Percentiles rank a stretch among this genome's conserved stretches.
Conservation (phyloP, 2,113 vertebrate species). For the Gopherus flavomarginatus region DNA sequence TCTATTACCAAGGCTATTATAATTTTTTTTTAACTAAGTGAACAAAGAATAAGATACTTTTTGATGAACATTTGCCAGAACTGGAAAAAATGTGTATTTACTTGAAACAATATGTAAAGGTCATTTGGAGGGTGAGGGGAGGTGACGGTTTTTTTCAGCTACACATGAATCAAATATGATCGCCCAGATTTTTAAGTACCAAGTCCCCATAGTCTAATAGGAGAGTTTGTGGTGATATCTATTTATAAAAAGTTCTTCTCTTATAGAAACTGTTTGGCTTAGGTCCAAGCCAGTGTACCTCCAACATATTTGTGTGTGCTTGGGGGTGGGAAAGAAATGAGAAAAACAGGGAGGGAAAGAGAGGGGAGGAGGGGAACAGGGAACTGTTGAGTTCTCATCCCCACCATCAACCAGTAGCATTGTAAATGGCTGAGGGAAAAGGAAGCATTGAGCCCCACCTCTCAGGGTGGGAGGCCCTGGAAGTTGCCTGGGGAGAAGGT, state of each 20-base stretch:
- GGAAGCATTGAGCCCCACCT: background rate
- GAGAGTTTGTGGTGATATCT: background rate
- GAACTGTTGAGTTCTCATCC: background rate
- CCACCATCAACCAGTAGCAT: background rate
- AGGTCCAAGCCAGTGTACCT: background rate
- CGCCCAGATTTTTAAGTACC: background rate
- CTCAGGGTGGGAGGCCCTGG: background rate
- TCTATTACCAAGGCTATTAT: background rate
- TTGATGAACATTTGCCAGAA: background rate
- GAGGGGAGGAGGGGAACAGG: background rate
- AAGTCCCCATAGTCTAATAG: background rate
- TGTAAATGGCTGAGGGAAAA: background rate
- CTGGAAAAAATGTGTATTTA: background rate
- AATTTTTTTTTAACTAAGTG: background rate
- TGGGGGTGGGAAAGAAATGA: background rate
- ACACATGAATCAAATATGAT: background rate
- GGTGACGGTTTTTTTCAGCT: background rate
- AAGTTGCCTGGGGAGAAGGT: background rate
- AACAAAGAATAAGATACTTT: constrained; percentile 4
- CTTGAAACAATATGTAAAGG: background rate
- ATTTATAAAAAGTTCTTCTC: background rate
- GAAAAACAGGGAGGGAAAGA: background rate
- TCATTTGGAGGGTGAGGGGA: background rate
- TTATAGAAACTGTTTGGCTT: background rate
- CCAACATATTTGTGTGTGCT: background rate